phyloP scores from a whole-genome alignment of 2,888 invertebrate genomes.

The Tanaodytes sp. region DNA sequence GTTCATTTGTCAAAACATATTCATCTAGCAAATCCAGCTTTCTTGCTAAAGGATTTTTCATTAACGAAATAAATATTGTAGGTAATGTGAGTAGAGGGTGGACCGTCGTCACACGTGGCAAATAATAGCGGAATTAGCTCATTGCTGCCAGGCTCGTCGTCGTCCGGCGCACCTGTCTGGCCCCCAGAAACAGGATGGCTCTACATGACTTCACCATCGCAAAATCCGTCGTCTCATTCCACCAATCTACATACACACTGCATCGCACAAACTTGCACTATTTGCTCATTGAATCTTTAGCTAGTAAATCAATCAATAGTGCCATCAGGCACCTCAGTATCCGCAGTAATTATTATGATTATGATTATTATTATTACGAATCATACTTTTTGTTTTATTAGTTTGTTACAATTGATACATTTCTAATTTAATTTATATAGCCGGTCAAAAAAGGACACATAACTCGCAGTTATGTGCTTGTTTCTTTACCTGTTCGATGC shows the following conservation, averaged over 20 bases:
- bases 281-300: slow-evolving; percentile 71
- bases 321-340: too few relatives aligned
- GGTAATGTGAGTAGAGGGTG: slow-evolving; percentile 76
- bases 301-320: slow-evolving; percentile 12
- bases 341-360: too few relatives aligned
- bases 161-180: slow-evolving; percentile 62
- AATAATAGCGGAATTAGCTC: slow-evolving; percentile 59
- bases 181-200: slow-evolving; percentile 65
- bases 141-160: slow-evolving; percentile 56
- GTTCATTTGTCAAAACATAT: too few relatives aligned
- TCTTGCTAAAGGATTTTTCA: too few relatives aligned
- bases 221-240: slow-evolving; percentile 59
- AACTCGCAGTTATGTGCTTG: too few relatives aligned
- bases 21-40: too few relatives aligned
- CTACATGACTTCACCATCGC: slow-evolving; percentile 62
- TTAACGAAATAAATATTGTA: slow-evolving; percentile 53
- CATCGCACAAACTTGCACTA: slow-evolving; percentile 70
- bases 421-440: too few relatives aligned
- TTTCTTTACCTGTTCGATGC: too few relatives aligned
- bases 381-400: slow-evolving; percentile 8
- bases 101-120: slow-evolving; percentile 66
- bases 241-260: slow-evolving; percentile 66
- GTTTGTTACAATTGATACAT: too few relatives aligned
- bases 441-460: too few relatives aligned
- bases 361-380: too few relatives aligned